phyloP scores from a whole-genome alignment of 1,140 invertebrate genomes.

The Sarcophaga bullata region DNA sequence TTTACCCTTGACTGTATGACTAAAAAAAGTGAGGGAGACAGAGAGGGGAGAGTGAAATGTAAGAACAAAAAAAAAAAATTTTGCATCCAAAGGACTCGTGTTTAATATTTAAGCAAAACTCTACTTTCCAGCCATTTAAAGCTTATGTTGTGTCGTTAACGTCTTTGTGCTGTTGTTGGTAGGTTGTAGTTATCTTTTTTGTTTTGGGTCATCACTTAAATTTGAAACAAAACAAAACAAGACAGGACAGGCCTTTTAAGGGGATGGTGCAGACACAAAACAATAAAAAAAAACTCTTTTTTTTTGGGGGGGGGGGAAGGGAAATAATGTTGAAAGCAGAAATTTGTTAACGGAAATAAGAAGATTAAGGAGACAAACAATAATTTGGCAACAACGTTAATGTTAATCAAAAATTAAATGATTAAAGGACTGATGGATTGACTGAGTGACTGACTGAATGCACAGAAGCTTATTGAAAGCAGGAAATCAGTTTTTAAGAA shows the following conservation, averaged over 20 bases:
- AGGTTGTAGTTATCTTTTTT: neutral
- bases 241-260: neutral
- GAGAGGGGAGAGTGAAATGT: no score
- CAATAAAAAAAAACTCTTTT: no score
- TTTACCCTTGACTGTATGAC: neutral
- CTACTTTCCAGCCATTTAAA: neutral
- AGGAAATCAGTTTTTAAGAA: no score
- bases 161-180: neutral
- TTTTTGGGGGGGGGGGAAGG: no score
- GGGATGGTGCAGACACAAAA: no score
- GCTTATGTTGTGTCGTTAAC: neutral
- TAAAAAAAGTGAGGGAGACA: neutral
- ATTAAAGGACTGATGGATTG: no score
- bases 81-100: neutral
- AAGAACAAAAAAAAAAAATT: neutral
- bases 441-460: no score
- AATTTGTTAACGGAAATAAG: neutral
- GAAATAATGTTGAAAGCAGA: neutral
- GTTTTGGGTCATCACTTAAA: neutral
- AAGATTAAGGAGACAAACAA: neutral
- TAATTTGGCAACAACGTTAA: no score
- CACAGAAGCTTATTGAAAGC: no score
- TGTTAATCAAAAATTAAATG: no score
- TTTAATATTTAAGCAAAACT: slow-evolving; percentile 11
- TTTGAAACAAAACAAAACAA: neutral